These are phyloP conservation scores for Drosophila pseudoananassae DNA, from an alignment of 1,140 invertebrate genomes.

Conservation along the genomic window DNA sequence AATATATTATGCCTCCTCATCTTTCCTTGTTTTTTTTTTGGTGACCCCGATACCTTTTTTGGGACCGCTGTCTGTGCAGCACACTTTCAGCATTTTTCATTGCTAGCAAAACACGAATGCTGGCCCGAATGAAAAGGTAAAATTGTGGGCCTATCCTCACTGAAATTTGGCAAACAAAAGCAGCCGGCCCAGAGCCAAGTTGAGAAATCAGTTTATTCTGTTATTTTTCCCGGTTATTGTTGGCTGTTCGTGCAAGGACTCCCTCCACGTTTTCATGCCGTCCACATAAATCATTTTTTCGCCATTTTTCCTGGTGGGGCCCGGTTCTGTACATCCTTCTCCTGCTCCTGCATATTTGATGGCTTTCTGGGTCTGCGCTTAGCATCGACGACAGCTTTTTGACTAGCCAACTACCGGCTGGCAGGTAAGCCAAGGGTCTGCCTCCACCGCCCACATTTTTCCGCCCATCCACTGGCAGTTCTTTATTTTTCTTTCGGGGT, in stretches of 20 bases:
- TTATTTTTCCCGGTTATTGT: constrained; percentile 64
- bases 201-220: constrained; percentile 78
- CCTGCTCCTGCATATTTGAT: constrained; percentile 72
- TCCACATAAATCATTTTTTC: constrained; percentile 81
- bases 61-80: constrained; percentile 20
- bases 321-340: constrained; percentile 22
- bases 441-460: constrained; percentile 18
- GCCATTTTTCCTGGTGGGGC: constrained; percentile 53
- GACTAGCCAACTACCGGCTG: constrained; percentile 72
- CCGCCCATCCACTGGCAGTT: constrained; percentile 34
- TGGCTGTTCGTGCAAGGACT: constrained; percentile 23
- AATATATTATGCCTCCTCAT: constrained; percentile 33
- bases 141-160: constrained; percentile 35
- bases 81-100: constrained; percentile 56
- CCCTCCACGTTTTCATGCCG: constrained; percentile 50
- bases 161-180: constrained; percentile 33
- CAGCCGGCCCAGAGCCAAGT: constrained; percentile 57
- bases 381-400: constrained; percentile 80
- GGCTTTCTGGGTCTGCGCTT: constrained; percentile 64
- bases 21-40: constrained; percentile 1
- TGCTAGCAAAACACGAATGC: constrained; percentile 28
- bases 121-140: constrained; percentile 31
- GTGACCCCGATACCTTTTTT: constrained; percentile 36
- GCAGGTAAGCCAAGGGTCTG: constrained; percentile 68
- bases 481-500: constrained; percentile 26